A percentile compares a stretch with the other conserved stretches of the same genome.
These are phyloP conservation scores for Gortyna flavago DNA, from an alignment of 2,888 invertebrate species.

Conservation along the genomic window DNA sequence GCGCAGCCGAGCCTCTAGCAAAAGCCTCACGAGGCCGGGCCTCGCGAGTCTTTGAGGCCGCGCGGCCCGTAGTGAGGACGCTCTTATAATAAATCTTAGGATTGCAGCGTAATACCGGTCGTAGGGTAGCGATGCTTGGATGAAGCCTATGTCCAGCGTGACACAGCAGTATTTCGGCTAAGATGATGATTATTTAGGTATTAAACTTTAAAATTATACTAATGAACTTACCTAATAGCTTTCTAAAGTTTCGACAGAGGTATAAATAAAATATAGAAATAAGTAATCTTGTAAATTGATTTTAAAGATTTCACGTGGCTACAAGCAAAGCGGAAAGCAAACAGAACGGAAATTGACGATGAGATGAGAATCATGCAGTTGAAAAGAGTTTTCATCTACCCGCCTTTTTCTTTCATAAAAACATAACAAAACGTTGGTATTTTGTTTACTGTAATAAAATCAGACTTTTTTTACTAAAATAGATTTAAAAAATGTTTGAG, in stretches of 20 bases:
- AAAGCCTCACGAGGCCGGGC: too few species aligned
- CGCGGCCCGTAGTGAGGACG: too few species aligned
- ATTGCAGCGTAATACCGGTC: too few species aligned
- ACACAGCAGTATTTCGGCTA: background rate
- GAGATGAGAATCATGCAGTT: background rate
- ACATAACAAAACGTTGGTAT: conserved; percentile 42
- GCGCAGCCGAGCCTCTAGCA: too few species aligned
- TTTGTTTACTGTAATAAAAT: background rate
- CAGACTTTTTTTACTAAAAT: background rate
- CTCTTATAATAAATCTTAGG: too few species aligned
- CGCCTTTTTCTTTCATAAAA: conserved; percentile 34
- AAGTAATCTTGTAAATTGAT: background rate
- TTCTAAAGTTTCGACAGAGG: conserved; percentile 9
- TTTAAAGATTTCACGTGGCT: conserved; percentile 62
- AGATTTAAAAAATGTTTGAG: accelerated
- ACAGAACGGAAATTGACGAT: conserved; percentile 49
- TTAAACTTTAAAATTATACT: background rate
- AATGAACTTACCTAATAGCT: conserved; percentile 36
- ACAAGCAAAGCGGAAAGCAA: conserved; percentile 53
- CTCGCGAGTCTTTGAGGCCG: too few species aligned
- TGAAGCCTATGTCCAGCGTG: background rate
- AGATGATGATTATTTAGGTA: background rate
- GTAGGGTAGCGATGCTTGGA: background rate
- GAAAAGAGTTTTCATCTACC: conserved; percentile 59
- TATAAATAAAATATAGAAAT: background rate